Conservation (phyloP, 2,113 vertebrate genomes). For the Mobula birostris region DNA sequence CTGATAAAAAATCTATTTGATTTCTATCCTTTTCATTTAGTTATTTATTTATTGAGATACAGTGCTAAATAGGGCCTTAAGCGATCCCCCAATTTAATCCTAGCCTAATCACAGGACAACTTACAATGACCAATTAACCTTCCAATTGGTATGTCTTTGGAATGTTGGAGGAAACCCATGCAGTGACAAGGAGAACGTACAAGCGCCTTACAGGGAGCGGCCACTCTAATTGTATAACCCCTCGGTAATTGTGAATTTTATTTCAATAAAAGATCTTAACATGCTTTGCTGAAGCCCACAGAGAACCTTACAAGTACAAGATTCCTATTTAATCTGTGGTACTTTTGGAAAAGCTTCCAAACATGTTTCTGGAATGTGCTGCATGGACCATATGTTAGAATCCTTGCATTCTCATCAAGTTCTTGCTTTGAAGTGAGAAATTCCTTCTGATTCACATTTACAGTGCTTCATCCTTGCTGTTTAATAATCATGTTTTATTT, state of each 20-base stretch:
- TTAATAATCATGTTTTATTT: neutral
- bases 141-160: too few relatives aligned
- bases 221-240: too few relatives aligned
- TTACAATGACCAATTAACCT: too few relatives aligned
- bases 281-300: neutral
- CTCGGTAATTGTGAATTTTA: neutral
- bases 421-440: neutral
- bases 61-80: too few relatives aligned
- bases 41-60: too few relatives aligned
- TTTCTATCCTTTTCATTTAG: neutral
- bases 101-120: too few relatives aligned
- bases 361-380: neutral
- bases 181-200: too few relatives aligned
- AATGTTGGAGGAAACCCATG: too few relatives aligned
- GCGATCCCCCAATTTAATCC: too few relatives aligned
- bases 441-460: neutral
- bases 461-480: neutral
- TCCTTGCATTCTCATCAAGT: constrained; percentile 6
- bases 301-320: neutral
- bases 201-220: too few relatives aligned
- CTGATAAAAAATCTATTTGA: neutral
- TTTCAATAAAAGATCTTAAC: neutral
- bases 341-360: neutral
- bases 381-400: neutral
- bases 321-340: constrained; percentile 4